phyloP scores from a whole-genome alignment of 2,888 invertebrate species.

The Drosophila picticornis region DNA sequence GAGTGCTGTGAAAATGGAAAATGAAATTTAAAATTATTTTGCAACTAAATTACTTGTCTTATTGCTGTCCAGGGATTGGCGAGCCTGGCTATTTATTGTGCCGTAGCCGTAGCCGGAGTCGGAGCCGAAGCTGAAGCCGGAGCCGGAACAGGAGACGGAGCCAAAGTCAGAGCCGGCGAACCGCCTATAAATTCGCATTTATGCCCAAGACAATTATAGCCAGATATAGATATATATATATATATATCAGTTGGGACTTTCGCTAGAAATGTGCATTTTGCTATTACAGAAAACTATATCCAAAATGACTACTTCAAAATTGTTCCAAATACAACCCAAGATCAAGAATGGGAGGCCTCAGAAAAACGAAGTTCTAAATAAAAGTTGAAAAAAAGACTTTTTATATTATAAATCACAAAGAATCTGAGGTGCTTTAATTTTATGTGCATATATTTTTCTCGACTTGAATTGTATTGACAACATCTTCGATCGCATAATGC shows the following conservation, averaged over 20 bases:
- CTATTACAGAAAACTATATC: not conserved
- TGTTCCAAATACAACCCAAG: no score
- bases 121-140: not conserved
- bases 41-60: slow-evolving; percentile 79
- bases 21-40: slow-evolving; percentile 80
- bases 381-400: rapidly evolving
- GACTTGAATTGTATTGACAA: not conserved
- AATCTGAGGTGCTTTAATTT: not conserved
- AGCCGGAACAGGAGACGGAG: not conserved
- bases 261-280: slow-evolving; percentile 11
- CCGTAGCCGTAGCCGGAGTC: slow-evolving; percentile 19
- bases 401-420: no score
- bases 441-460: not conserved
- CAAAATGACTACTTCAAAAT: not conserved
- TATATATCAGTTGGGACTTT: not conserved
- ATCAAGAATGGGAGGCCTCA: not conserved
- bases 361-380: not conserved
- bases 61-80: slow-evolving; percentile 78
- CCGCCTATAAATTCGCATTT: slow-evolving; percentile 76
- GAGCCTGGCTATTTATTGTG: slow-evolving; percentile 66
- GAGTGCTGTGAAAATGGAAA: slow-evolving; percentile 72
- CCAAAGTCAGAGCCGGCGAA: slow-evolving; percentile 39
- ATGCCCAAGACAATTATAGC: slow-evolving; percentile 76
- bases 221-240: slow-evolving; percentile 23
- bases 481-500: not conserved